Base-by-base conservation (phyloP, 2,888 invertebrate species). In the Cyrtodaria siliqua region DNA sequence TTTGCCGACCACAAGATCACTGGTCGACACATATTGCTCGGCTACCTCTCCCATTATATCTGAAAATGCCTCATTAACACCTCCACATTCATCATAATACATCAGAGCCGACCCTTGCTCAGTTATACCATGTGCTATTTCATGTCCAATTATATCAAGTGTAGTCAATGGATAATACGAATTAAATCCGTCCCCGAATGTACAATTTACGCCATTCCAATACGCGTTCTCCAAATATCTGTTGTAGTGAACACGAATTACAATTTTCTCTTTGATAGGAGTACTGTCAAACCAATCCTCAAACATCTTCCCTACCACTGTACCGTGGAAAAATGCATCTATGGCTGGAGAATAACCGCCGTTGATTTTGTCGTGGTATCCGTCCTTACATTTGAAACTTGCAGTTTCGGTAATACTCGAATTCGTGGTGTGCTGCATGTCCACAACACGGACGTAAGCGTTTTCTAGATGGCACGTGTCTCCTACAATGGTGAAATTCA, bases 11-110 rank as follows among this genome's bases (percentile, higher is more conserved):
- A 78, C 12, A 60, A 77, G 79, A 52, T 86, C 86, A 26, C 70
- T 67, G 6, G 29, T 1, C 9, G 26, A 16, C 9, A 79, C 53
- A 59, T 66, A 86, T 9, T 61, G 62, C 53, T 85, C 86, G 2
- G 78, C 73, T 0, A 71, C 66, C 42, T 87, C 86, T 3, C 87
- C 87, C 18, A 86, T 59, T 62, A 87, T 86, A 55, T 86, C 86
- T 16, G 85, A 83, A 71, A 86, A 86, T 2, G 86, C 86, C 69
- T 88, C 88, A 64, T 87, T 86, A 3, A 88, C 79, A 14, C 84
- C 87, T 4, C 88, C 88, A 4, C 82, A 72, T 59, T 88, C 79
- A 9, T 66, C 82, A n/a, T 44, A 57, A 63, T 87, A 88, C n/a
- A 75, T 42, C 18, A 87, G 78, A 38, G 78, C 64, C 12, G 87